Evolutionary conservation across 1,140 invertebrate genomes (phyloP).

Genomic region (Lethrus apterus): DNA sequence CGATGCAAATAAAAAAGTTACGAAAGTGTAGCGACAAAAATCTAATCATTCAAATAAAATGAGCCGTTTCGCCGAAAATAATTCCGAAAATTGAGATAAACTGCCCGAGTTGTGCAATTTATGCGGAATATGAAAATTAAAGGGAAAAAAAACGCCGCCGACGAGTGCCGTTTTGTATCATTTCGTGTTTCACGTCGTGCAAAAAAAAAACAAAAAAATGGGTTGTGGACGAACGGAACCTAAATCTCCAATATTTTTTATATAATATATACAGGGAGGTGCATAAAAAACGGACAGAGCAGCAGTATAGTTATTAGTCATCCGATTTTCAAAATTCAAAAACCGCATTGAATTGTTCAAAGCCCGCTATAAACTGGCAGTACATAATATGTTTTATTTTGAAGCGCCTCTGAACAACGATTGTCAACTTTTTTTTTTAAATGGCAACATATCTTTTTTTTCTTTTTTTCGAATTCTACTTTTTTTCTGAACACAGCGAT

Average conservation of each 20-base stretch:
- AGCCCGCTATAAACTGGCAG: no score
- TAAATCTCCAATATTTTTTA: background rate
- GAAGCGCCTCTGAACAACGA: no score
- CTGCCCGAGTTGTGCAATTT: conserved; percentile 18
- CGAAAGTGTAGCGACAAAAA: conserved; percentile 17
- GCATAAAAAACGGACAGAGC: no score
- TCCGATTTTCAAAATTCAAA: no score
- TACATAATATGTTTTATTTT: no score
- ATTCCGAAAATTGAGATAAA: conserved; percentile 22
- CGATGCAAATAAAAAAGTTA: conserved; percentile 9
- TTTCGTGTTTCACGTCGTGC: conserved; percentile 1
- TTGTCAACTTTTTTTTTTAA: no score
- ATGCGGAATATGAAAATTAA: conserved; percentile 15
- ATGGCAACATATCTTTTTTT: no score
- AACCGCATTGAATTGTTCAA: no score
- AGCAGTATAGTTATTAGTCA: no score
- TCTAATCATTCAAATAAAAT: conserved; percentile 23
- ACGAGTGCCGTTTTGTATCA: conserved; percentile 13
- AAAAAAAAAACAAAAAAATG: conserved; percentile 12
- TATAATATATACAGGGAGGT: no score
- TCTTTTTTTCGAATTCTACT: no score
- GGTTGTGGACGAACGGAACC: conserved; percentile 3
- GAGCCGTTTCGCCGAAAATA: conserved; percentile 16
- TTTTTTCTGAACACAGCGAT: no score
- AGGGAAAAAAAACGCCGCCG: conserved; percentile 12